These are phyloP conservation scores for Yponomeuta sedellus DNA, from an alignment of 2,888 invertebrate species.

Conservation along the genomic window DNA sequence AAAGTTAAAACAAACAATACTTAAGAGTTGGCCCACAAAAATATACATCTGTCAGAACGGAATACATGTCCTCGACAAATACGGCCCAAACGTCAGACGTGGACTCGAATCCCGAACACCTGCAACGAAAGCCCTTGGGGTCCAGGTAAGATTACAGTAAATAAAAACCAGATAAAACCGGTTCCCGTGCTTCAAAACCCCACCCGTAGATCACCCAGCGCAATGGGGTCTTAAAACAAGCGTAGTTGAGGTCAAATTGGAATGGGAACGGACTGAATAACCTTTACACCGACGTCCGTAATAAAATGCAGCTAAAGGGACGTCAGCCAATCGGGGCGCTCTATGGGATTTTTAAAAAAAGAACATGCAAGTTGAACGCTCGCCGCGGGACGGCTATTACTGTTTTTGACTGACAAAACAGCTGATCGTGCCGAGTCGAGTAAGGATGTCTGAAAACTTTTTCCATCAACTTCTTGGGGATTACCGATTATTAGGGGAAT, in stretches of 20 bases:
- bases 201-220: too few relatives aligned
- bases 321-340: not conserved
- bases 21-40: not conserved
- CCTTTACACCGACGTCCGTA: not conserved
- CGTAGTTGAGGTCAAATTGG: not conserved
- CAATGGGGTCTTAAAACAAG: not conserved
- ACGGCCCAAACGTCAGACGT: slow-evolving; percentile 1
- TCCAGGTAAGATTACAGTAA: slow-evolving; percentile 11
- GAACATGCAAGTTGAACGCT: not conserved
- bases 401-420: slow-evolving; percentile 10
- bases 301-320: not conserved
- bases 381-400: not conserved
- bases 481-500: not conserved
- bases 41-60: slow-evolving; percentile 1
- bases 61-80: slow-evolving; percentile 5
- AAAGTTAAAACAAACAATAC: slow-evolving; percentile 4
- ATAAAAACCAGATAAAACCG: slow-evolving; percentile 13
- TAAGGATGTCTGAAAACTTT: not conserved
- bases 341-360: not conserved
- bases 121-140: slow-evolving; percentile 1
- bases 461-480: not conserved
- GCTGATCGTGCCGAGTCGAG: not conserved
- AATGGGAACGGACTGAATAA: not conserved
- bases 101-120: slow-evolving; percentile 10
- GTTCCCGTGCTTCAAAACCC: slow-evolving; percentile 1